A percentile compares a stretch with the other conserved stretches of the same genome.
Evolutionary conservation across 2,113 vertebrate species (phyloP).

Genomic region (Paraplagusia blochii): DNA sequence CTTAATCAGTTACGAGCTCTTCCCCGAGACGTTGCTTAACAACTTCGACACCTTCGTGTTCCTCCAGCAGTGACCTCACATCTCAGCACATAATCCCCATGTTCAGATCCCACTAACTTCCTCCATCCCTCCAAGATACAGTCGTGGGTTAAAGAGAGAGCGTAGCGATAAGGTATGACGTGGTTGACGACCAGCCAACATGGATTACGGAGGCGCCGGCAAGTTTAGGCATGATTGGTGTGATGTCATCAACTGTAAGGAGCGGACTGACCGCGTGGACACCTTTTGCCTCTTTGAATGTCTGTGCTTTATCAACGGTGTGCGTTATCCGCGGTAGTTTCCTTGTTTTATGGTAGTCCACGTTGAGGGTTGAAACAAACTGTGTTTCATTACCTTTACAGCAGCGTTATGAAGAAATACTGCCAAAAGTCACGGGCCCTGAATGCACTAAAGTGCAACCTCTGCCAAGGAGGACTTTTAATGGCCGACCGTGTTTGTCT

Average conservation of each 20-base stretch:
- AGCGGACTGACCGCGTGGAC: slow-evolving; percentile 22
- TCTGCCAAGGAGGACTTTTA: not conserved
- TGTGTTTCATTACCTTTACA: not conserved
- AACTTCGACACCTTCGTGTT: slow-evolving; percentile 12
- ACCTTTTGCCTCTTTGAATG: slow-evolving; percentile 14
- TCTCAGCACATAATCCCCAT: slow-evolving; percentile 27
- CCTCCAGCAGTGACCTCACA: slow-evolving; percentile 31
- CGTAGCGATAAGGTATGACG: slow-evolving; percentile 18
- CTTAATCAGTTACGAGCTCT: not conserved
- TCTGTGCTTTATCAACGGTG: slow-evolving; percentile 9
- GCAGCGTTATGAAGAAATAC: slow-evolving; percentile 3
- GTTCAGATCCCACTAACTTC: slow-evolving; percentile 26
- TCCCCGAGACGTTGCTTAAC: slow-evolving; percentile 7
- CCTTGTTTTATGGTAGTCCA: slow-evolving; percentile 20
- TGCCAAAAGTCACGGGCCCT: slow-evolving; percentile 5
- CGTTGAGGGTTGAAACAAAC: not conserved
- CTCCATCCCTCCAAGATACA: slow-evolving; percentile 8
- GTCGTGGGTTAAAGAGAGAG: slow-evolving; percentile 25
- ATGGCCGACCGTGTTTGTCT: not conserved
- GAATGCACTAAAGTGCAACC: not conserved
- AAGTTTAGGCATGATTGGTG: slow-evolving; percentile 20
- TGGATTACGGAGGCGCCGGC: slow-evolving; percentile 27
- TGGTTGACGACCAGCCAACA: slow-evolving; percentile 19
- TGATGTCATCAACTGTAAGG: slow-evolving; percentile 44
- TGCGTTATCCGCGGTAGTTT: slow-evolving; percentile 5